Conservation (phyloP, 2,888 invertebrate genomes). For the Drosophila neoperkinsi region DNA sequence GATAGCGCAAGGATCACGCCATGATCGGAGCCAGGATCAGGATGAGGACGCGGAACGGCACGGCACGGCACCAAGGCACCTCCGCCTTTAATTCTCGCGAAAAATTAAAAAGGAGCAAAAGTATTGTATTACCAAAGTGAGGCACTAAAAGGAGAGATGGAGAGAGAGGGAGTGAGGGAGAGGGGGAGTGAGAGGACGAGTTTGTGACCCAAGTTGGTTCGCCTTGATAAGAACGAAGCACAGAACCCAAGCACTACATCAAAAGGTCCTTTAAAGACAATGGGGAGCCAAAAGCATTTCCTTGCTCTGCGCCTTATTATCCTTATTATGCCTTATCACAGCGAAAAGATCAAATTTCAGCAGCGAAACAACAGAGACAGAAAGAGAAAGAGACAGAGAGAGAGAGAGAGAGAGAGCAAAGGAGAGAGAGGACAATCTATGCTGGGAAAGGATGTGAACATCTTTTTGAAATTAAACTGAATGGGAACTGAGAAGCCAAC, state of each 20-base stretch:
- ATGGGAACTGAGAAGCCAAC: slow-evolving; percentile 4
- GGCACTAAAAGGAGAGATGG: slow-evolving; percentile 1
- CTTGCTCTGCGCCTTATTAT: slow-evolving; percentile 56
- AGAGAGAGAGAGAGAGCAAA: slow-evolving; percentile 19
- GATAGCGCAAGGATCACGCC: slow-evolving; percentile 46
- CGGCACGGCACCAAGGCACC: slow-evolving; percentile 55
- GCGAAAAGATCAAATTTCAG: slow-evolving; percentile 75
- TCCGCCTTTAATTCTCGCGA: slow-evolving; percentile 79
- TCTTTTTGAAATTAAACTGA: slow-evolving; percentile 8
- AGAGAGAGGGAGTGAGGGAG: background rate
- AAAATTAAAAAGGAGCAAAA: slow-evolving; percentile 73
- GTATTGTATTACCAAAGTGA: slow-evolving; percentile 61
- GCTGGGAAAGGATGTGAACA: slow-evolving; percentile 62
- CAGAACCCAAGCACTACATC: slow-evolving; percentile 33
- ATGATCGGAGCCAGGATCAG: slow-evolving; percentile 14
- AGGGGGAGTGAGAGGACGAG: slow-evolving; percentile 13
- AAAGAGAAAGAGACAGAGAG: background rate
- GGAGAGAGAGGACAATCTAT: slow-evolving; percentile 13
- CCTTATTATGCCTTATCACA: slow-evolving; percentile 63
- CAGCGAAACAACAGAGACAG: background rate
- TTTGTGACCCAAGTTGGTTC: slow-evolving; percentile 48
- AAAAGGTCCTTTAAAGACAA: slow-evolving; percentile 74
- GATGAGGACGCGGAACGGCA: slow-evolving; percentile 6
- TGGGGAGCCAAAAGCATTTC: slow-evolving; percentile 61
- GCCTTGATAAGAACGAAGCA: slow-evolving; percentile 66